Base-by-base conservation (phyloP, 2,888 invertebrate species). In the Drosophila paramelanica region DNA sequence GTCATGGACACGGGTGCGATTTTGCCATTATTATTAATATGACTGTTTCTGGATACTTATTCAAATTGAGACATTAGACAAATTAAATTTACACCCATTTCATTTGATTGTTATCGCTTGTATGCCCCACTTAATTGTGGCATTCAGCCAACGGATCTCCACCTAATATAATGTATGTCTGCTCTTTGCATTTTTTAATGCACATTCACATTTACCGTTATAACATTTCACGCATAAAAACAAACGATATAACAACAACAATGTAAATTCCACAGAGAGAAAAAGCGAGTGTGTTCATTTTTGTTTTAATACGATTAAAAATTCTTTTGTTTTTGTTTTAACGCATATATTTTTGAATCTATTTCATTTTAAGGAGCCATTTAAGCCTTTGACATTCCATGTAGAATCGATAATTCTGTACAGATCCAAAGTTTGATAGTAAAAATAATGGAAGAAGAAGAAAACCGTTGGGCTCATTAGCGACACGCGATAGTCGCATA, bases 51-150 rank as follows among this genome's bases (percentile, higher is more conserved):
- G 60, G 62, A 62, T 77, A 89, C 88, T 88, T 89, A 90, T 91
- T 91, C 86, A 91, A 90, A 91, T 90, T 90, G 88, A 90, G 90
- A 91, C 90, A 91, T 90, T 91, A 91, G 88, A 89, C 90, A 90
- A 90, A 90, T 91, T 89, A 89, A 90, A 90, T 90, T 89, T 90
- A 86, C 89, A 90, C 90, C 89, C 90, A 84, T 88, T 89, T 80
- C 83, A 71, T 80, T 88, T 90, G 89, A 90, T 90, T 91, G 90
- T 89, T 90, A 89, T 89, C 81, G 74, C 76, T 72, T 69, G 83
- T 70, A 73, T 74, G 67, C 38, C 53, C 53, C 64, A 75, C 62
- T 77, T 75, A 75, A 75, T 75, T 75, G 77, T 77, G 68, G 52
- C 52, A 76, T 56, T 58, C 42, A 20, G 33, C 10, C 38, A n/a